A percentile compares a stretch with the other conserved stretches of the same genome.
Evolutionary conservation across 1,140 invertebrate genomes (phyloP).

Genomic region (Drosophila albomicans): DNA sequence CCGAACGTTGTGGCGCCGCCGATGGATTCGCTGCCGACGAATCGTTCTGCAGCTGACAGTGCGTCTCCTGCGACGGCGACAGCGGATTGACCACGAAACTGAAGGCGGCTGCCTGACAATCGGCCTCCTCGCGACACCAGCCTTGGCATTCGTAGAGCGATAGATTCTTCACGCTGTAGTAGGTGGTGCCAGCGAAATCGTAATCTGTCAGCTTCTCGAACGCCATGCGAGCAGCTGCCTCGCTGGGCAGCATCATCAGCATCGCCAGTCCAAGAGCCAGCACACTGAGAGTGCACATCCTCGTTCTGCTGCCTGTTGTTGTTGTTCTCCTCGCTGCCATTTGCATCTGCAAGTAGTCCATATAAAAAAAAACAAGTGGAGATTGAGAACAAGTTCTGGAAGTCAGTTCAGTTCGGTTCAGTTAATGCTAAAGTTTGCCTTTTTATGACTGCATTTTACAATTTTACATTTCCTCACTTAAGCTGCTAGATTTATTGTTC

Average conservation of each 20-base stretch:
- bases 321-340: conserved; percentile 16
- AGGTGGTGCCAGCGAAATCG: conserved; percentile 95
- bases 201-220: conserved; percentile 97
- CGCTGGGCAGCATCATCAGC: conserved; percentile 54
- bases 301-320: conserved; percentile 30
- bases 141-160: conserved; percentile 97
- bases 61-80: conserved; percentile 95
- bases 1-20: conserved; percentile 91
- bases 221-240: conserved; percentile 89
- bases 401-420: no score
- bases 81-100: conserved; percentile 96
- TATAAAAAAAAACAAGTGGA: not conserved
- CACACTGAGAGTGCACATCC: conserved; percentile 17
- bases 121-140: conserved; percentile 95
- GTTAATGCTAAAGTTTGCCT: not conserved
- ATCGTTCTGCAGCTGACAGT: conserved; percentile 96
- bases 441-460: not conserved
- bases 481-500: not conserved
- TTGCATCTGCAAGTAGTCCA: conserved; percentile 47
- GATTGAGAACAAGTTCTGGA: conserved; percentile 5
- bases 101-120: conserved; percentile 95
- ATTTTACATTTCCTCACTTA: conserved; percentile 1
- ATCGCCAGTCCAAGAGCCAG: conserved; percentile 34
- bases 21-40: conserved; percentile 94
- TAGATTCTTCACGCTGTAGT: conserved; percentile 96